phyloP scores from a whole-genome alignment of 2,113 vertebrate species.

The Zosterops borbonicus region DNA sequence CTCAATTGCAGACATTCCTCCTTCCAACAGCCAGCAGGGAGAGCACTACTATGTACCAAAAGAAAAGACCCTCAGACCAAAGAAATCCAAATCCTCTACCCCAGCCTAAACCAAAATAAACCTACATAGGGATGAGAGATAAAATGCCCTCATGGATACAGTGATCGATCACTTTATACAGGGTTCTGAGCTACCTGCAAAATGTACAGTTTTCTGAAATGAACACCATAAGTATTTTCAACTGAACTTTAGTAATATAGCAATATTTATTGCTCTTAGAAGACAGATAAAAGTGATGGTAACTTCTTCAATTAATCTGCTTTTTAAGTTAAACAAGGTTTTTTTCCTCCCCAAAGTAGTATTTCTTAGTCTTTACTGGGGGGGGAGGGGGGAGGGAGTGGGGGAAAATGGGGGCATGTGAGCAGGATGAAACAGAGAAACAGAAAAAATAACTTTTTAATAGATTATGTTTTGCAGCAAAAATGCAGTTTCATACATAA shows the following conservation, averaged over 20 bases:
- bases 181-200: not conserved
- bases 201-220: not conserved
- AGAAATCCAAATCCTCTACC: constrained; percentile 28
- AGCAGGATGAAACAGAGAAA: not conserved
- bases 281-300: constrained; percentile 67
- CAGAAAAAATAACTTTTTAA: not conserved
- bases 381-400: rapidly evolving
- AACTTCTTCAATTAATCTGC: constrained; percentile 39
- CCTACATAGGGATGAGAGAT: not conserved
- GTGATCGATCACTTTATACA: not conserved
- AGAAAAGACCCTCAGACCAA: constrained; percentile 42
- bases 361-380: not conserved
- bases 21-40: constrained; percentile 64
- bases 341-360: not conserved
- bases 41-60: constrained; percentile 40
- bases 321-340: not conserved
- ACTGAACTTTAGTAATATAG: not conserved
- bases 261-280: constrained; percentile 64
- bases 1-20: constrained; percentile 71
- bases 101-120: not conserved
- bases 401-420: too few relatives aligned
- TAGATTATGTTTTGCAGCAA: not conserved
- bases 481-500: not conserved
- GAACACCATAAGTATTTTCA: not conserved
- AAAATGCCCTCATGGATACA: not conserved